Evolutionary conservation across 2,888 invertebrate species (phyloP), one percentile per base, ranked within the genome.

Genomic region (Morpho achilles): DNA sequence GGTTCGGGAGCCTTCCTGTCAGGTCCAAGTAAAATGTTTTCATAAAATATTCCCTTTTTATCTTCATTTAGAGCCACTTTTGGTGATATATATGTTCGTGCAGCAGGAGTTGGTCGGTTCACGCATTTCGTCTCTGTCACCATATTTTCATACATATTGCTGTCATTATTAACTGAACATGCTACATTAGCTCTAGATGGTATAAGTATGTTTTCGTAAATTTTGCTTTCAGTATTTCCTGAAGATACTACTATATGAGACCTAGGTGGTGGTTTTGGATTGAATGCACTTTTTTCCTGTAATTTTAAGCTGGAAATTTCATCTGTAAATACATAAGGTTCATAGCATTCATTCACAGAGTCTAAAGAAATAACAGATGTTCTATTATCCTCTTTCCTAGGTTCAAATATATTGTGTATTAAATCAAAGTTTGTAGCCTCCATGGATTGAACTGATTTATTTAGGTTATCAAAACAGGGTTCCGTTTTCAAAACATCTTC

Each of bases 321-420:
- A 22, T 53, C 62, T 5, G 72, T 64, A 68, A 84, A 82, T 51
- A 86, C 84, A 63, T 82, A 89, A 1, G 87, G 77, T 67, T 89
- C 90, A 62, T 90, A 90, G 64, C 85, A 89, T 67, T 89, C 90
- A 65, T 90, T 90, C 0, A 86, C 73, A 9, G 86, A 87, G 60
- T 82, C 82, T 56, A 69, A 63, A 2, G 80, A 80, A 53, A 69
- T 68, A 3, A 76, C 56, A 44, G 84, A 84, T 58, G 68, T 71
- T 58, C 79, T 74, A 61, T 71, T 69, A 56, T 55, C 57, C 39
- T 58, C 65, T 51, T 75, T 73, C 62, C 85, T 77, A 8, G 86
- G 82, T 72, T 87, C 87, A 67, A 87, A 87, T 62, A 87, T 84
- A 65, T 73, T 78, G 41, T 78, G 64, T 66, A 74, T 79, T n/a